These are phyloP conservation scores for Nomada fucata DNA, from an alignment of 2,888 invertebrate genomes.

Conservation along the genomic window DNA sequence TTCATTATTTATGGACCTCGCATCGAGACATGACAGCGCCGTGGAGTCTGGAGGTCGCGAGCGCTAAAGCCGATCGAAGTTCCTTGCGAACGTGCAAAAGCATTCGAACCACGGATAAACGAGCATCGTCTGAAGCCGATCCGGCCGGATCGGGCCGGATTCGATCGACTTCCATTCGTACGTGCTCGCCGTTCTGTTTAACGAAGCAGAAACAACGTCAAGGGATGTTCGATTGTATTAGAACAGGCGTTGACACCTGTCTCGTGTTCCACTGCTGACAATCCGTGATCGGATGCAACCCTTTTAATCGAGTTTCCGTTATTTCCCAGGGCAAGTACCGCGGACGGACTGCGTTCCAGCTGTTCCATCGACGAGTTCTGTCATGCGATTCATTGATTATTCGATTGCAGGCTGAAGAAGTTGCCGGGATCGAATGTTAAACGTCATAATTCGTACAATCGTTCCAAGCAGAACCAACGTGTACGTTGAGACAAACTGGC, in stretches of 20 bases:
- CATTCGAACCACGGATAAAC: slow-evolving; percentile 2
- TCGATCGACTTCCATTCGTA: slow-evolving; percentile 23
- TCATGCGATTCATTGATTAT: too few species aligned
- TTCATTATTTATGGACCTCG: slow-evolving; percentile 52
- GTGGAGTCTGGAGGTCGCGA: slow-evolving; percentile 68
- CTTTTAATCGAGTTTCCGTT: neutral
- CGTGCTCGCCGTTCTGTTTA: neutral
- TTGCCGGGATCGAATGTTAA: too few species aligned
- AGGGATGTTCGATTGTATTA: slow-evolving; percentile 6
- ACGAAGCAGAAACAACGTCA: slow-evolving; percentile 21
- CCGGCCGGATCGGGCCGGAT: slow-evolving; percentile 20
- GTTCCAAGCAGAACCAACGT: too few species aligned
- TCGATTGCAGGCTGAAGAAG: too few species aligned
- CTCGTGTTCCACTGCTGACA: too few species aligned
- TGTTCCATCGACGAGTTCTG: too few species aligned
- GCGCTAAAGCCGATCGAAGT: slow-evolving; percentile 43
- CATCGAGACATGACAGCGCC: slow-evolving; percentile 61
- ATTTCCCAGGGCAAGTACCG: too few species aligned
- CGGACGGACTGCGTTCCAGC: too few species aligned
- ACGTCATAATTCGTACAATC: too few species aligned
- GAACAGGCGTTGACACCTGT: neutral
- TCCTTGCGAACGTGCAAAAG: slow-evolving; percentile 21
- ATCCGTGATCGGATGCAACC: too few species aligned
- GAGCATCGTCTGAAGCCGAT: slow-evolving; percentile 20
- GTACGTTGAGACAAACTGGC: too few species aligned